Evolutionary conservation across 2,888 invertebrate genomes (phyloP).

Genomic region (Agriopis marginaria): DNA sequence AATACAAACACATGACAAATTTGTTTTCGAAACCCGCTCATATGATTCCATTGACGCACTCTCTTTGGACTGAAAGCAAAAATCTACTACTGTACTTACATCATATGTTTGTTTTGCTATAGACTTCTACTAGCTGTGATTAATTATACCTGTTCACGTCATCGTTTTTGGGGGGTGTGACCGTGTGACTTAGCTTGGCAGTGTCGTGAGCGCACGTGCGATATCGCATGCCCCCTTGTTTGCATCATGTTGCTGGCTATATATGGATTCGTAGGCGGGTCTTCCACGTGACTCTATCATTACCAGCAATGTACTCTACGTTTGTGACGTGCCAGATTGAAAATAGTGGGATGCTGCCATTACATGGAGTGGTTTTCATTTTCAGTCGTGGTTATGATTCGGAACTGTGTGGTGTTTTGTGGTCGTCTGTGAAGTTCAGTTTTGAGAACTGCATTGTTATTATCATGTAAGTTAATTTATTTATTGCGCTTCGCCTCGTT

Average conservation of each 20-base stretch:
- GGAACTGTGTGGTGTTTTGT: conserved; percentile 3
- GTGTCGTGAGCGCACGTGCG: conserved; percentile 51
- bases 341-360: conserved; percentile 4
- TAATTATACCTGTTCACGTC: conserved; percentile 45
- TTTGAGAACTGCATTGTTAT: not conserved
- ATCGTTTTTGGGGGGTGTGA: conserved; percentile 58
- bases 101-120: conserved; percentile 9
- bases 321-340: conserved; percentile 7
- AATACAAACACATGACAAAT: not conserved
- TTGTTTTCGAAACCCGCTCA: not conserved
- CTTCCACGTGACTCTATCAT: conserved; percentile 43
- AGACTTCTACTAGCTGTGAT: not conserved
- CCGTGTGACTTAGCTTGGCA: conserved; percentile 50
- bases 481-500: too few relatives aligned
- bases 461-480: not conserved
- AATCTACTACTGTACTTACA: conserved; percentile 1
- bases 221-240: conserved; percentile 39
- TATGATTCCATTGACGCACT: conserved; percentile 19
- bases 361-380: conserved; percentile 1
- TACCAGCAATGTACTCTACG: conserved; percentile 27
- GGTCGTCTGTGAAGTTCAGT: not conserved
- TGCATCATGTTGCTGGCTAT: conserved; percentile 41
- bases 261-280: conserved; percentile 32
- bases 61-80: conserved; percentile 7
- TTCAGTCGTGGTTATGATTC: conserved; percentile 16